Evolutionary conservation across 1,140 invertebrate species (phyloP), one percentile per base, ranked within the genome.

Genomic region (Marisa cornuarietis): DNA sequence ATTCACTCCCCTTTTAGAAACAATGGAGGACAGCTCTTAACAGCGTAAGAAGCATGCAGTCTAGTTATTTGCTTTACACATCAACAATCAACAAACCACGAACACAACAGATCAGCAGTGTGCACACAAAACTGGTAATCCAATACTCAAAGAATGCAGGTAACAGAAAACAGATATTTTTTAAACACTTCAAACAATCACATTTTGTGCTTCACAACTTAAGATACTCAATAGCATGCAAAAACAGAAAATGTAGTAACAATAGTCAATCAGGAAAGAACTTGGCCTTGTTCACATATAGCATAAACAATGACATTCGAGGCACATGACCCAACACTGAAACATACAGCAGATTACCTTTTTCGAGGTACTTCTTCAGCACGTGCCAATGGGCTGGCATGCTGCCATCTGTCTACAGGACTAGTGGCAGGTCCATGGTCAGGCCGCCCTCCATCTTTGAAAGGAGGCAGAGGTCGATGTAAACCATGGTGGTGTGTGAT

Each of bases 341-440:
- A 31, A 11, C 63, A n/a, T 6, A 18, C 31, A 79, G 49, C 62
- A 31, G 74, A 69, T 82, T 76, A 85, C 87, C 87, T 84, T 71
- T 83, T 87, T 77, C 86, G 79, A n/a, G 81, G 79, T 52, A 66
- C 80, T 66, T 86, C 86, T 61, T 85, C 85, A 76, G 84, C 82
- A 49, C 86, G 82, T 54, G 86, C 83, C 79, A 88, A 68, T 22
- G 87, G 87, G 82, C 87, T 88, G 76, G 85, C 83, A 76, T 84
- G 84, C 49, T 81, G 82, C 87, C 87, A 88, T 65, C 81, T 81
- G 74, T 84, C 84, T n/a, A 75, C 76, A 31, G 87, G 83, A 81
- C 83, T 87, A 61, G 81, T 51, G 11, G 65, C 61, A 42, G 72
- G 22, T 26, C 68, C 52, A 42, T 63, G 69, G 5, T 80, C 78